Evolutionary conservation across 2,113 vertebrate genomes (phyloP), one percentile per base, ranked within the genome.

Genomic region (Pitta sordida): DNA sequence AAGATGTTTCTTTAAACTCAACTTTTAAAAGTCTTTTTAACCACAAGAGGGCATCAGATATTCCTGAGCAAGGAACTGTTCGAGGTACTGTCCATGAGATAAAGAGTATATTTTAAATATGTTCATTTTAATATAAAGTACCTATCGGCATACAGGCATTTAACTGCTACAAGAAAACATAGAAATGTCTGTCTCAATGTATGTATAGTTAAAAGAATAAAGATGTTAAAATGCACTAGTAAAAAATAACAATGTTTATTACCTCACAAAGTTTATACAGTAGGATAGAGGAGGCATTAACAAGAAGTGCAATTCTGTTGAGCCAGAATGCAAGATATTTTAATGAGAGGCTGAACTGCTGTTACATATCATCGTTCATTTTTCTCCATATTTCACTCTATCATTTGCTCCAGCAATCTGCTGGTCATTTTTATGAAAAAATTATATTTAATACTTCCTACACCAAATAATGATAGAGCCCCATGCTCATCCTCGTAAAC

Each of bases 51-150:
- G 98, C 98, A 96, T 97, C 86, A 87, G 74, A 67, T 95, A 90
- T 86, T 97, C 95, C 96, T 96, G 89, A 96, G 93, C 96, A 96
- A 92, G 88, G 91, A 97, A 94, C 88, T 94, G 80, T 97, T 95
- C 86, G 30, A 93, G 81, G 92, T 95, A 93, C 90, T 95, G 89
- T 96, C 96, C 84, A 74, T 94, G 94, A 96, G 94, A 96, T 96
- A 94, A 97, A 97, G 91, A 97, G 86, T 98, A 96, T 98, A 97
- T 98, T 98, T 98, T 98, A 97, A 97, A 96, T 97, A 96, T 59
- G 92, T 96, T 93, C 93, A 92, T 98, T 97, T 97, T 98, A 97
- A 92, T 94, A 95, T 83, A 94, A 94, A 96, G 63, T 78, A 83
- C 68, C 89, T 88, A 55, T 87, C 68, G 90, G 65, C 59, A 76